A percentile compares a stretch with the other conserved stretches of the same genome.
Conservation (phyloP, 2,888 invertebrate species). For the Lasioglossum leucozonium region DNA sequence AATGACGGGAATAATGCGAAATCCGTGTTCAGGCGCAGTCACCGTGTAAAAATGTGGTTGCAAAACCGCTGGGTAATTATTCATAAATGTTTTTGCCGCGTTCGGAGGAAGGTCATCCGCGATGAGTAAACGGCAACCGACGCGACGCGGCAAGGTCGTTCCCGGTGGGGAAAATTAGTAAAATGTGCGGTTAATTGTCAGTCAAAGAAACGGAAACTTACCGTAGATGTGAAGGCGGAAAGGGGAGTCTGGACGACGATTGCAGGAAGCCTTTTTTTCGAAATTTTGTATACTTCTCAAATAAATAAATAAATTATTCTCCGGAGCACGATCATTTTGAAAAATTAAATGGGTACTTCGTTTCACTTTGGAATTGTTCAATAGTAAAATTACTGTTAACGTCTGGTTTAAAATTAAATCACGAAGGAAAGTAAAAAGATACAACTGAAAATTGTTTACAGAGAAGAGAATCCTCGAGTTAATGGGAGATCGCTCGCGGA, state of each 20-base stretch:
- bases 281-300: neutral
- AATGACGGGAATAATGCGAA: neutral
- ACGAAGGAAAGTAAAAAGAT: neutral
- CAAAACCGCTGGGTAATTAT: slow-evolving; percentile 38
- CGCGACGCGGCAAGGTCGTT: neutral
- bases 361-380: neutral
- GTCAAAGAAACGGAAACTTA: slow-evolving; percentile 45
- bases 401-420: neutral
- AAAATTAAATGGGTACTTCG: neutral
- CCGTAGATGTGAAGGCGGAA: slow-evolving; percentile 25
- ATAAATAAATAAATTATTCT: neutral
- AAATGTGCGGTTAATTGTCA: slow-evolving; percentile 39
- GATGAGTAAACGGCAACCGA: neutral
- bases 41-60: slow-evolving; percentile 24
- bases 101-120: slow-evolving; percentile 43
- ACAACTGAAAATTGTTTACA: neutral
- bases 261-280: neutral
- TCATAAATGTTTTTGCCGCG: slow-evolving; percentile 31
- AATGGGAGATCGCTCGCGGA: neutral
- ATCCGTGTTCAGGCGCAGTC: slow-evolving; percentile 9
- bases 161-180: neutral
- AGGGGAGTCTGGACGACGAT: slow-evolving; percentile 37
- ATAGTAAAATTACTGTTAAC: neutral
- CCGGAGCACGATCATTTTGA: neutral
- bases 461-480: neutral